Conservation (phyloP, 2,888 invertebrate genomes). For the Noctua comes region DNA sequence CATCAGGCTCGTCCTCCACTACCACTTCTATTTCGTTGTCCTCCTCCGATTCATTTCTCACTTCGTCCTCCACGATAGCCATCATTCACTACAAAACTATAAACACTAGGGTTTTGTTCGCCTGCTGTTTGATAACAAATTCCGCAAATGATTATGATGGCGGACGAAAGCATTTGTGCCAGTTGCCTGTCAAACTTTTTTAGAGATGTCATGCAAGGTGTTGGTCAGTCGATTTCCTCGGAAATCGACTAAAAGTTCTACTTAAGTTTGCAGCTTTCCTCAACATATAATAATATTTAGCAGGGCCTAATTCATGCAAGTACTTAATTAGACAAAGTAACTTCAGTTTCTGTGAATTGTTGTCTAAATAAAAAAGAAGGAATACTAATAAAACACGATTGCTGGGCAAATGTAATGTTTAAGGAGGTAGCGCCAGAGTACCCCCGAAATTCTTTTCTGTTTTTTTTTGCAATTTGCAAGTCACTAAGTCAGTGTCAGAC, state of each 20-base stretch:
- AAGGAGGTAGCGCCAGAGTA: no score
- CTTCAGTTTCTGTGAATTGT: no score
- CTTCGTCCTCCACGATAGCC: conserved; percentile 88
- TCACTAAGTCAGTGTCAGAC: no score
- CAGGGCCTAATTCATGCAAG: background rate
- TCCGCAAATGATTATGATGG: conserved; percentile 71
- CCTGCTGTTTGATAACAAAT: conserved; percentile 82
- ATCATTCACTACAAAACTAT: conserved; percentile 74
- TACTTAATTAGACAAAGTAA: no score
- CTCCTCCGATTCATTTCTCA: conserved; percentile 86
- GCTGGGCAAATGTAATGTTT: no score
- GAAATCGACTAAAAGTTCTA: conserved; percentile 35
- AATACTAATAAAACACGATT: no score
- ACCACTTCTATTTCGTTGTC: conserved; percentile 88
- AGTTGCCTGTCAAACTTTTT: conserved; percentile 43
- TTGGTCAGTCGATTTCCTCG: background rate
- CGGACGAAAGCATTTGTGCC: conserved; percentile 62
- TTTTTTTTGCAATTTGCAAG: no score
- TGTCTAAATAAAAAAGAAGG: no score
- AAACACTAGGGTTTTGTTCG: conserved; percentile 59
- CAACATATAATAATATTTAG: background rate
- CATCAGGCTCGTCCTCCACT: conserved; percentile 83
- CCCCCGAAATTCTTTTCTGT: no score
- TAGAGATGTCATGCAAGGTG: conserved; percentile 23
- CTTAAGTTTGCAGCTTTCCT: background rate